phyloP scores from a whole-genome alignment of 2,113 vertebrate genomes.

The Lagopus leucura region DNA sequence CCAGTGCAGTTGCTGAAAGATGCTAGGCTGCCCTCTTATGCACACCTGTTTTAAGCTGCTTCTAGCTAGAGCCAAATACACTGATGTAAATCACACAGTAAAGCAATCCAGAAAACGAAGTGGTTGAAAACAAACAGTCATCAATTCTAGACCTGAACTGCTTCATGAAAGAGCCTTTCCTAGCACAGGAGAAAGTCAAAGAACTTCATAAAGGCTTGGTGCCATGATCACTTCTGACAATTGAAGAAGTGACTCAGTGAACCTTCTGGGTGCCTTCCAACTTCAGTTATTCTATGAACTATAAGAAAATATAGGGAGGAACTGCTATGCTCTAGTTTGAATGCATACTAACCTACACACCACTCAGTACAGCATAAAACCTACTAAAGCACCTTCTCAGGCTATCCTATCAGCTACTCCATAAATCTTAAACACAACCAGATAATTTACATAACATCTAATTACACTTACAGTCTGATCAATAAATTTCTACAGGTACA shows the following conservation, averaged over 20 bases:
- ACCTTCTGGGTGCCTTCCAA: not conserved
- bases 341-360: not conserved
- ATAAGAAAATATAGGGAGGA: not conserved
- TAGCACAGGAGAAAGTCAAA: not conserved
- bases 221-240: not conserved
- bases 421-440: not conserved
- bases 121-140: not conserved
- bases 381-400: not conserved
- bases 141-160: not conserved
- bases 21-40: not conserved
- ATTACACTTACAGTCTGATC: not conserved
- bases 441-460: not conserved
- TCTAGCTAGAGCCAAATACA: not conserved
- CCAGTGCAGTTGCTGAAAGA: not conserved
- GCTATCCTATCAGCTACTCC: not conserved
- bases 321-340: not conserved
- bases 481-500: not conserved
- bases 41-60: not conserved
- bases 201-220: not conserved
- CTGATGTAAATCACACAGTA: not conserved
- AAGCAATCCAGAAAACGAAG: not conserved
- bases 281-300: not conserved
- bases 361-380: not conserved
- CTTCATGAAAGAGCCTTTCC: not conserved
- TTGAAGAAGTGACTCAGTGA: not conserved